Percentiles rank a stretch among this genome's conserved stretches.
Conservation (phyloP, 2,113 vertebrate genomes). For the Hippocampus abdominalis region DNA sequence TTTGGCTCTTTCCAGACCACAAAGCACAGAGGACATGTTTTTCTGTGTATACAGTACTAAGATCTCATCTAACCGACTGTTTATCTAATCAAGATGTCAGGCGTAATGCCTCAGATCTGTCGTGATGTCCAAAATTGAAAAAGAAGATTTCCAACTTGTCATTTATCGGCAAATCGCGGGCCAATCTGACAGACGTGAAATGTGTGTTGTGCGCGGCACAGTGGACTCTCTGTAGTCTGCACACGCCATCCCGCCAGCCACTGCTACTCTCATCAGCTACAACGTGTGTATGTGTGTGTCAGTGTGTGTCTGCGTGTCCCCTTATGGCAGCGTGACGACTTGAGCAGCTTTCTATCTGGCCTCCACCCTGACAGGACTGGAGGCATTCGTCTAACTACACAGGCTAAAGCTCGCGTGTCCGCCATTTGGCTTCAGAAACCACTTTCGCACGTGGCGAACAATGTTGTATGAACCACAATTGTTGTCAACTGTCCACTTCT, state of each 20-base stretch:
- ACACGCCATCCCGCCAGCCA: constrained; percentile 48
- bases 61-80: constrained; percentile 34
- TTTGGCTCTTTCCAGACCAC: not conserved
- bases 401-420: not conserved
- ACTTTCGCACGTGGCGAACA: not conserved
- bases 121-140: constrained; percentile 3
- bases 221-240: constrained; percentile 21
- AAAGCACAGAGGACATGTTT: constrained; percentile 43
- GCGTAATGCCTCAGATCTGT: not conserved
- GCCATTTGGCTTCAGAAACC: not conserved
- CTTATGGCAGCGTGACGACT: constrained; percentile 46
- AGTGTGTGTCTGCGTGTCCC: constrained; percentile 25
- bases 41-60: constrained; percentile 30
- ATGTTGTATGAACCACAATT: not conserved
- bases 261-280: constrained; percentile 69
- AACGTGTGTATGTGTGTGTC: constrained; percentile 12
- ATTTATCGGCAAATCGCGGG: not conserved
- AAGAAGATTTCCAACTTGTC: not conserved
- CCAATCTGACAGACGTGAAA: constrained; percentile 2
- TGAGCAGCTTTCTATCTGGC: constrained; percentile 56
- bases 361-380: not conserved
- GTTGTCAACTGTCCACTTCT: constrained; percentile 1
- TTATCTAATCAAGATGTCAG: constrained; percentile 47
- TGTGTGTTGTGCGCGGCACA: not conserved
- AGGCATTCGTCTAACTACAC: not conserved